Evolutionary conservation across 1,140 invertebrate genomes (phyloP), one percentile per base, ranked within the genome.

Genomic region (Lordiphosa stackelbergi): DNA sequence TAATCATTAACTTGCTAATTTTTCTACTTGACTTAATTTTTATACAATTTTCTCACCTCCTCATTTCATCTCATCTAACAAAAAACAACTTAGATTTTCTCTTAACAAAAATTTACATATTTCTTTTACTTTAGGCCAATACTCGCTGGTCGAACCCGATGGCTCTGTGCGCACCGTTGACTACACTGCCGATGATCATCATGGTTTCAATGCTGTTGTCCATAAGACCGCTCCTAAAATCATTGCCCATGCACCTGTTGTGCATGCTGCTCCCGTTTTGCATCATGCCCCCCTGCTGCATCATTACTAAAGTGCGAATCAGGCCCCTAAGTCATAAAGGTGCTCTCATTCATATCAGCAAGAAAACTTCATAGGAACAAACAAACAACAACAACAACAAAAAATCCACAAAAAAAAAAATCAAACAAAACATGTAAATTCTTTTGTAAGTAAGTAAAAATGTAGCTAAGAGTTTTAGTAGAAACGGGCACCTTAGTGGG

Each of bases 151-250:
- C 2, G 90, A 91, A 69, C 90, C 90, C 11, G 91, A 92, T 70
- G 91, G 91, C 16, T 89, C 89, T 4, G 89, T 90, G 57, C 88
- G 91, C 43, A 91, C 86, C 53, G 93, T 93, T 40, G 90, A 91
- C 72, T 94, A 94, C 83, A 92, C 91, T 1, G 93, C 93, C 16
- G 93, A 93, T 81, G 91, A 93, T 59, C 90, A 92, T 68, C 91
- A 90, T 62, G 92, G 92, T 3, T 89, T 89, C 77, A 89, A 89
- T 75, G 88, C 89, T 52, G 85, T 89, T 22, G 88, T 89, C 4
- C 88, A 89, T 68, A 89, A 89, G 87, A 88, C 89, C 37, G 88
- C 84, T 34, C 85, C 87, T 55, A 85, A 83, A 66, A 75, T 87
- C 73, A 69, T 79, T 28, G 69, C 72, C 42, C 79, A 85, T 43